These are phyloP conservation scores for Silurus lanzhouensis DNA, from an alignment of 2,797 vertebrate genomes.

Conservation along the genomic window DNA sequence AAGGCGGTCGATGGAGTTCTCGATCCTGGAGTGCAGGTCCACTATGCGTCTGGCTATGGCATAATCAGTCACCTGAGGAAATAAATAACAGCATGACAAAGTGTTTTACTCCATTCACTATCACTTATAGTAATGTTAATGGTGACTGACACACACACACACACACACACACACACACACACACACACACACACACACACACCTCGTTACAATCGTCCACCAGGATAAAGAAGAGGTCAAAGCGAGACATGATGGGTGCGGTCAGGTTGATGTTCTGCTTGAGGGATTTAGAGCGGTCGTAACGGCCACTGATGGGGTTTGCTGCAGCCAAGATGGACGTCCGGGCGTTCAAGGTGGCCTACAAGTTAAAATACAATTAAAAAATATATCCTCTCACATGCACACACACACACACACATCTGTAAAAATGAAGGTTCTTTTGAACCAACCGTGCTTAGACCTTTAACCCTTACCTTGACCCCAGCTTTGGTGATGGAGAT, in stretches of 20 bases:
- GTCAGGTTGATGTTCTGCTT: constrained; percentile 96
- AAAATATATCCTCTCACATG: background rate
- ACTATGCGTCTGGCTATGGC: constrained; percentile 97
- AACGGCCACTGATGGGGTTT: constrained; percentile 89
- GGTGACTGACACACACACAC: background rate
- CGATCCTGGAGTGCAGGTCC: constrained; percentile 90
- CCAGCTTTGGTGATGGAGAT: constrained; percentile 99
- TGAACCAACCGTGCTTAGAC: background rate
- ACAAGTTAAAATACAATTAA: constrained; percentile 28
- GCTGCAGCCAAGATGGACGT: constrained; percentile 99
- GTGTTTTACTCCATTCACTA: background rate
- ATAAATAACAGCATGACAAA: constrained; percentile 44
- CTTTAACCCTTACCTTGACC: constrained; percentile 83
- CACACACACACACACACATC: background rate
- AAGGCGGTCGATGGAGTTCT: constrained; percentile 90
- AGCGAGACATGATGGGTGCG: constrained; percentile 98
- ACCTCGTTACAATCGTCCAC: constrained; percentile 91
- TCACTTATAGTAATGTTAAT: background rate
- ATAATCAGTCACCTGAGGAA: constrained; percentile 90
- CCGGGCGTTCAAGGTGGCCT: constrained; percentile 97
- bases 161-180: constrained; percentile 4
- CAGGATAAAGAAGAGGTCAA: constrained; percentile 98
- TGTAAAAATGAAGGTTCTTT: background rate
- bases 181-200: background rate
- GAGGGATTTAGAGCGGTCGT: constrained; percentile 94